phyloP scores from a whole-genome alignment of 2,113 vertebrate genomes.

The Pluvianellus socialis region DNA sequence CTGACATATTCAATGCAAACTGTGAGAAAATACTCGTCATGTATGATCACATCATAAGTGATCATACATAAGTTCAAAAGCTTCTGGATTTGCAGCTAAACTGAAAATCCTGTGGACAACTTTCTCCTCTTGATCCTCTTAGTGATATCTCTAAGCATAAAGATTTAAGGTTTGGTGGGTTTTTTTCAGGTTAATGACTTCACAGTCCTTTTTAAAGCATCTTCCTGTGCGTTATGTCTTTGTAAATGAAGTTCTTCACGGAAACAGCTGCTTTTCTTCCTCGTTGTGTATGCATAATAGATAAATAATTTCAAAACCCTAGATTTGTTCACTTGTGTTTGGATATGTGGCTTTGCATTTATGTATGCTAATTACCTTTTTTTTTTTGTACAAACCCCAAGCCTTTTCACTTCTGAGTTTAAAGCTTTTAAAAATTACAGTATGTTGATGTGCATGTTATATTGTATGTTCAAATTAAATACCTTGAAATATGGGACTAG shows the following conservation, averaged over 20 bases:
- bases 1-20: accelerated
- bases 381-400: neutral
- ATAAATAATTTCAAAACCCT: neutral
- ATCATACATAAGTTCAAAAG: neutral
- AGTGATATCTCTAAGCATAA: neutral
- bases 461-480: neutral
- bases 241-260: neutral
- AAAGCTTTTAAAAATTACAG: neutral
- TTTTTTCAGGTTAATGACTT: neutral
- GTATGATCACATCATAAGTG: neutral
- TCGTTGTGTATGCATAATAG: neutral
- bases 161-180: neutral
- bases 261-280: neutral
- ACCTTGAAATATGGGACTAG: neutral
- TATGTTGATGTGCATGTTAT: neutral
- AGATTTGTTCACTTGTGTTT: neutral
- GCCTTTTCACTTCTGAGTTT: neutral
- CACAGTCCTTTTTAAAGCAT: neutral
- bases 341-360: neutral
- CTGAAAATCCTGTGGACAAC: neutral
- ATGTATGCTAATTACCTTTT: neutral
- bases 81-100: conserved; percentile 29
- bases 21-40: neutral
- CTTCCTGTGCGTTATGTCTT: neutral
- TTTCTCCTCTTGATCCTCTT: conserved; percentile 26